Evolutionary conservation across 37 sponge, comb jelly and placozoan genomes (phyloP).

Genomic region (Oopsacas minuta): DNA sequence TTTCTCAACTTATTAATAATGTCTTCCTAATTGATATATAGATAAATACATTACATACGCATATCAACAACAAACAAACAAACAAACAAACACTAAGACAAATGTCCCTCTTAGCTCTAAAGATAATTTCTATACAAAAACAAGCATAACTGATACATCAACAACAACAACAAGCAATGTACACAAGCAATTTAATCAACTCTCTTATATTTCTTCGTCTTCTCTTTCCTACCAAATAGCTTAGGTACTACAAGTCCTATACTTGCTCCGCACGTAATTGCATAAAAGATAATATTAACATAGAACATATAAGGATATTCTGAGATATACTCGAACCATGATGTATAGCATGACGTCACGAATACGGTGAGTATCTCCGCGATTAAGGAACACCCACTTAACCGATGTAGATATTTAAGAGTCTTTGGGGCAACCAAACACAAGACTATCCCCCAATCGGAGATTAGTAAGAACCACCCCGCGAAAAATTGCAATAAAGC

Average conservation of each 20-base stretch:
- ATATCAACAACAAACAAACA: too few relatives aligned
- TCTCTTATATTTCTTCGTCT: too few relatives aligned
- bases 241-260: background rate
- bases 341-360: background rate
- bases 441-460: background rate
- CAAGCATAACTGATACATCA: too few relatives aligned
- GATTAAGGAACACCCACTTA: background rate
- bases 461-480: background rate
- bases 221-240: background rate
- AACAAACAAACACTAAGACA: too few relatives aligned
- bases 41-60: too few relatives aligned
- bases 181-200: too few relatives aligned
- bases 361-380: background rate
- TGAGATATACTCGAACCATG: background rate
- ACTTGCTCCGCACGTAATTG: background rate
- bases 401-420: background rate
- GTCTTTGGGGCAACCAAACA: background rate
- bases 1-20: too few relatives aligned
- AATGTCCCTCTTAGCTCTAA: too few relatives aligned
- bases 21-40: too few relatives aligned
- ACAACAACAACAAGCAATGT: too few relatives aligned
- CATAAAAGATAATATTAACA: background rate
- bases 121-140: too few relatives aligned
- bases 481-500: background rate
- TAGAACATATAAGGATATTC: background rate